Percentiles rank a stretch among this genome's conserved stretches.
Evolutionary conservation across 2,797 vertebrate genomes (phyloP).

Genomic region (Sebastiscus albofasciatus): DNA sequence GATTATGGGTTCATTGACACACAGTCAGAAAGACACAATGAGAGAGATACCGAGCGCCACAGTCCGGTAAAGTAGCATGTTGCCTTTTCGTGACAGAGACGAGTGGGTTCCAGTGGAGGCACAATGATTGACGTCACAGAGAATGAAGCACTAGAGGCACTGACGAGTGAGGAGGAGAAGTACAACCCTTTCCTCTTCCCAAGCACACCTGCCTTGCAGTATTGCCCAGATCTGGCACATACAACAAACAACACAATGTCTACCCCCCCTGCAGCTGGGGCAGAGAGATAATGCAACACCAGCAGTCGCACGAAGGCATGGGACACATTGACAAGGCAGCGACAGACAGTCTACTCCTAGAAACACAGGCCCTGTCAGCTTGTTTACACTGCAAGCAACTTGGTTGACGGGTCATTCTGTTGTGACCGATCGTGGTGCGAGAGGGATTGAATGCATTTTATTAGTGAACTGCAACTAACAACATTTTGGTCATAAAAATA

Average conservation of each 20-base stretch:
- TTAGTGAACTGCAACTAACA: background rate
- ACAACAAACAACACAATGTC: conserved; percentile 47
- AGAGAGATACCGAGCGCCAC: conserved; percentile 25
- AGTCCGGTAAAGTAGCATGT: conserved; percentile 18
- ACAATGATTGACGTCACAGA: conserved; percentile 43
- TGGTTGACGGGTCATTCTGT: conserved; percentile 1
- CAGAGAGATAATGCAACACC: conserved; percentile 46
- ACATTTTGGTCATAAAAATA: background rate
- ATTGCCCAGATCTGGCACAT: conserved; percentile 37
- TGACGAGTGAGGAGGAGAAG: conserved; percentile 41
- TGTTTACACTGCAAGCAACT: conserved; percentile 69
- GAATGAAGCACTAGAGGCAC: conserved; percentile 38
- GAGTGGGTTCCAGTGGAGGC: conserved; percentile 26
- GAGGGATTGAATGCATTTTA: background rate
- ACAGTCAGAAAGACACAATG: conserved; percentile 29
- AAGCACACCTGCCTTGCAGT: conserved; percentile 37
- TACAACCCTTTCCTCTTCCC: conserved; percentile 45
- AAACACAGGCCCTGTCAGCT: conserved; percentile 34
- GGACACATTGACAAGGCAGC: conserved; percentile 51
- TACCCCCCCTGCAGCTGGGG: conserved; percentile 26
- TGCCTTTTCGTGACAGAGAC: conserved; percentile 30
- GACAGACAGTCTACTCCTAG: conserved; percentile 36
- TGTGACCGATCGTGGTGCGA: background rate
- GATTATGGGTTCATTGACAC: conserved; percentile 28
- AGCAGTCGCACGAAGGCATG: conserved; percentile 57